A percentile compares a stretch with the other conserved stretches of the same genome.
phyloP scores from a whole-genome alignment of 2,888 invertebrate genomes.

The Oscheius sp. region DNA sequence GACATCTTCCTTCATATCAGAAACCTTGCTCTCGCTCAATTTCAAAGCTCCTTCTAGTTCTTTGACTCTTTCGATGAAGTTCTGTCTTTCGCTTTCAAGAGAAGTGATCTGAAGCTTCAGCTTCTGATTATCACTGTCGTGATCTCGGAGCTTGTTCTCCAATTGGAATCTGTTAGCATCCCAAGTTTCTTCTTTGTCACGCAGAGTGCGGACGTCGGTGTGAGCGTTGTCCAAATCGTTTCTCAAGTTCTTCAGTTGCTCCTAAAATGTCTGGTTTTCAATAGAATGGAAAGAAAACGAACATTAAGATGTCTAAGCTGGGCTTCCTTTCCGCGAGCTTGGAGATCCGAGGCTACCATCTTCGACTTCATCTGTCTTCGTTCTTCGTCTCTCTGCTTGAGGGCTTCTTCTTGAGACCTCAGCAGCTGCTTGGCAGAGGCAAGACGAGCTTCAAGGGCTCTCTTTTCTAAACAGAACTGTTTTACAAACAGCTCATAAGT shows the following conservation, averaged over 20 bases:
- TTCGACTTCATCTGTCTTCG: slow-evolving; percentile 71
- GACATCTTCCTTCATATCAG: slow-evolving; percentile 68
- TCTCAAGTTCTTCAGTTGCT: slow-evolving; percentile 71
- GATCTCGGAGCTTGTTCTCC: slow-evolving; percentile 68
- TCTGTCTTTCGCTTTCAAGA: slow-evolving; percentile 66
- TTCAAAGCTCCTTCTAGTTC: slow-evolving; percentile 68
- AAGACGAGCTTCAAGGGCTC: slow-evolving; percentile 67
- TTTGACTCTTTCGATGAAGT: slow-evolving; percentile 66
- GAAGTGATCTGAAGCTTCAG: slow-evolving; percentile 65
- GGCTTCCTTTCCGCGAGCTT: slow-evolving; percentile 72
- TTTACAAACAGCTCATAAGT: background rate
- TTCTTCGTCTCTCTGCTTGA: slow-evolving; percentile 72
- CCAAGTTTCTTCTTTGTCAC: slow-evolving; percentile 69
- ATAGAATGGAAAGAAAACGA: slow-evolving; percentile 7
- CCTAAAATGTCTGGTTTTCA: slow-evolving; percentile 47
- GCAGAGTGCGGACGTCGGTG: slow-evolving; percentile 64
- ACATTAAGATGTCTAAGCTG: slow-evolving; percentile 71
- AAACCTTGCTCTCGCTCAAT: slow-evolving; percentile 66
- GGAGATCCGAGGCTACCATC: slow-evolving; percentile 72
- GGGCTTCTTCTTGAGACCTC: slow-evolving; percentile 70
- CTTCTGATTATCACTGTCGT: slow-evolving; percentile 66
- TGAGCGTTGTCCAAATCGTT: slow-evolving; percentile 70
- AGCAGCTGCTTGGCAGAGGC: slow-evolving; percentile 69
- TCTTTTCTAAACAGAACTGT: slow-evolving; percentile 58
- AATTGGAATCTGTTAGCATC: slow-evolving; percentile 67